Evolutionary conservation across 64 coral and sea anemone genomes (phyloP), one percentile per base, ranked within the genome.

Genomic region (Montipora capricornis): DNA sequence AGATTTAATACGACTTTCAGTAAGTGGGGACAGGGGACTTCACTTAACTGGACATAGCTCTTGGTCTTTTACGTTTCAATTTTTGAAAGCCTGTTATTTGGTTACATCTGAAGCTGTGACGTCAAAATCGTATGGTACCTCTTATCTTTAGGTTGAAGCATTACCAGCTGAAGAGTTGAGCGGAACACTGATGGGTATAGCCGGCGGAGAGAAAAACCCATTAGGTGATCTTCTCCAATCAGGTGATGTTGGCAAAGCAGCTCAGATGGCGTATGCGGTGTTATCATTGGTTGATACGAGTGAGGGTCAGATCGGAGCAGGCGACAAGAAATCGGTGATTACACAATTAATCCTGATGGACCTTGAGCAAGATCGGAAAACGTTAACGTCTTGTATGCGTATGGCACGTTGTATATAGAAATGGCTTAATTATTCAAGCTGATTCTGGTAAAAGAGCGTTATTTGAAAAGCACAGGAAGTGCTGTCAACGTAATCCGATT

Each of bases 261-360:
- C 96, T 1, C 93, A 91, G 59, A 90, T 97, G 84, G 96, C 96
- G 1, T 97, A 95, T 49, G 96, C 96, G 0, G 96, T 97, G 8
- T n/a, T 97, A 8, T 95, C 93, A 11, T 89, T 97, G 61, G 93
- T 82, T 7, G 89, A 85, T 44, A 94, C 71, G 55, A 84, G 81
- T 24, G 96, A 95, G 12, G 93, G 88, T 49, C 20, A 80, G 14
- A 77, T 93, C 37, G 48, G 24, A 9, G 22, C 49, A 11, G 15
- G 3, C 26, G 83, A 93, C 59, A 93, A 77, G 37, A 87, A 81
- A 88, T 80, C 92, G 57, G 92, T 93, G 78, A 69, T 84, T 93
- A 44, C n/a, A 44, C 15, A 3, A 9, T 51, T 11, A 3, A 7
- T 29, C 50, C 12, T 44, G 3, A 20, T n/a, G 17, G 17, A 22